Percentiles rank a stretch among this genome's conserved stretches.
phyloP scores from a whole-genome alignment of 2,888 invertebrate genomes.

The Acrobasis repandana region DNA sequence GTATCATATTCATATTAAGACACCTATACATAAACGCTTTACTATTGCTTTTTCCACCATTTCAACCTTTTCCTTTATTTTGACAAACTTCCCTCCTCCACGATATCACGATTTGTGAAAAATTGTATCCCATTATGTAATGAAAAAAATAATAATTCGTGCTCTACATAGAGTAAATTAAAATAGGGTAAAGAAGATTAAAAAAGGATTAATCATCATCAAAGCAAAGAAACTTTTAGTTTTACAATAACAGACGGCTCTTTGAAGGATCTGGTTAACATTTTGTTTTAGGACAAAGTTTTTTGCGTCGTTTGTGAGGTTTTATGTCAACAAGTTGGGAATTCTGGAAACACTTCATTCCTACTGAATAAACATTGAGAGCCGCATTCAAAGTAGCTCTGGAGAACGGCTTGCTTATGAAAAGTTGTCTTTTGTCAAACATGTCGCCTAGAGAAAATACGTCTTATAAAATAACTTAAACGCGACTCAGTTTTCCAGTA shows the following conservation, averaged over 20 bases:
- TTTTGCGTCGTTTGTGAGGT: slow-evolving; percentile 30
- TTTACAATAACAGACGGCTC: background rate
- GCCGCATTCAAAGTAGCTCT: slow-evolving; percentile 30
- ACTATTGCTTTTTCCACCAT: too few relatives aligned
- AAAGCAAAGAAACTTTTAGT: slow-evolving; percentile 1
- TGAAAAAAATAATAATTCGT: too few relatives aligned
- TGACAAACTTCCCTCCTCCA: too few relatives aligned
- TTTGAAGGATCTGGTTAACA: slow-evolving; percentile 9
- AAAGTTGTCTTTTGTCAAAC: slow-evolving; percentile 36
- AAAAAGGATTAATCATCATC: background rate
- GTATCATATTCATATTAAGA: too few relatives aligned
- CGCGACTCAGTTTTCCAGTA: background rate
- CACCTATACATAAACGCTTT: too few relatives aligned
- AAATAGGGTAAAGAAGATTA: background rate
- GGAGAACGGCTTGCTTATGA: slow-evolving; percentile 34
- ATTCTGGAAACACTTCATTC: slow-evolving; percentile 37
- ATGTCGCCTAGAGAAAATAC: background rate
- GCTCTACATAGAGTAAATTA: too few relatives aligned
- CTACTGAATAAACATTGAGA: slow-evolving; percentile 41
- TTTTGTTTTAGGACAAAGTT: slow-evolving; percentile 14
- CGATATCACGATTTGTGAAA: too few relatives aligned
- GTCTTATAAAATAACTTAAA: background rate
- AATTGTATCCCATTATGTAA: too few relatives aligned
- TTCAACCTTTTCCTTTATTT: too few relatives aligned
- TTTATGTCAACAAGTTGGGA: slow-evolving; percentile 35